Base-by-base conservation (phyloP, 2,888 invertebrate genomes). In the Ormyrus rosae region DNA sequence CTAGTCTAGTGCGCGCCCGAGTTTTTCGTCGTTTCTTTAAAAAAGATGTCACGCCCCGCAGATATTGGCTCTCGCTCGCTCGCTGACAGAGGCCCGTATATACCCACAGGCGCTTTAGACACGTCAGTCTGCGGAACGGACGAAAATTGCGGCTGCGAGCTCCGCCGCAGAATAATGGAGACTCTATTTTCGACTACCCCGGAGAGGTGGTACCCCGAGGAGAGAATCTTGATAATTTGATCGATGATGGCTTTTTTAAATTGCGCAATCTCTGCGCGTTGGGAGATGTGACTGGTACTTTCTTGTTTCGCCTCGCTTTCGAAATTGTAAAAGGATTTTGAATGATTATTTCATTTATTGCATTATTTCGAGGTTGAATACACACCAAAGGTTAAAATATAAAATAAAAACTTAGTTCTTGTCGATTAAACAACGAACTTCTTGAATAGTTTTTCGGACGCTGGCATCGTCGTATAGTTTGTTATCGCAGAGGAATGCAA, bases 21-120 rank as follows among this genome's bases (percentile, higher is more conserved):
- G 64, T 56, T 61, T 11, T 53, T 60, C 81, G 19, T 60, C 83
- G 79, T 82, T 83, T 83, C 84, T 85, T 85, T 86, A 84, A 81
- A 77, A 77, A 85, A 86, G 84, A 85, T 81, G 84, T 85, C 85
- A 84, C 83, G 67, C 50, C 19, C 51, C 19, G 6, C 45, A 64
- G 63, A 55, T 56, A 72, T 78, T 71, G 78, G 53, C 76, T 48
- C 53, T 13, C n/a, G 46, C 63, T 3, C 9, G 7, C 13, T 13
- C 5, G n/a, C 61, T 34, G 34, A 34, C 34, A 34, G 34, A 34
- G 34, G n/a, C 48, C 50, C 50, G 34, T 8, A 9, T 48, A n/a
- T 56, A 55, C 10, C 11, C 56, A 55, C 5, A n/a, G 72, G 45
- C 34, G 34, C 34, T 72, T 72, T 67, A 56, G 76, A 77, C 73